Percentiles rank a stretch among this genome's conserved stretches.
These are phyloP conservation scores for Ophion ellenae DNA, from an alignment of 2,888 invertebrate genomes.

Conservation along the genomic window DNA sequence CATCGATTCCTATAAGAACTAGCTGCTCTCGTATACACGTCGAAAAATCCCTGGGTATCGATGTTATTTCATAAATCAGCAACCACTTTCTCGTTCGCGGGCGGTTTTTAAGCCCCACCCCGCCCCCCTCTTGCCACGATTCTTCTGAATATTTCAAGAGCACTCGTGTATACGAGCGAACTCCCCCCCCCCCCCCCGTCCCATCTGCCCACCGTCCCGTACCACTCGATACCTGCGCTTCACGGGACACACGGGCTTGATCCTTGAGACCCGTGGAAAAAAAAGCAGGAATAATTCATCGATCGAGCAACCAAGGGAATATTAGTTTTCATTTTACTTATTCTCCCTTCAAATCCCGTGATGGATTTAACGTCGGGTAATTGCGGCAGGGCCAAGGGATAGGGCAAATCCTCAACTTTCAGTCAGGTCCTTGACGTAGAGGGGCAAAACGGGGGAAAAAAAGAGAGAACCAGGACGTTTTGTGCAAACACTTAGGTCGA, in stretches of 20 bases:
- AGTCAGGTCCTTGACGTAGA: too few relatives aligned
- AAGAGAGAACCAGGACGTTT: too few relatives aligned
- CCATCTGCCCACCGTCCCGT: neutral
- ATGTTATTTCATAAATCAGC: slow-evolving; percentile 60
- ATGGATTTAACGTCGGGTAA: neutral
- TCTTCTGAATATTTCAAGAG: slow-evolving; percentile 58
- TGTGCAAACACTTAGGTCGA: too few relatives aligned
- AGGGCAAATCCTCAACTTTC: too few relatives aligned
- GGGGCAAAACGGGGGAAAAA: too few relatives aligned
- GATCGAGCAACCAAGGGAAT: slow-evolving; percentile 13
- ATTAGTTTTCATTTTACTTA: slow-evolving; percentile 6
- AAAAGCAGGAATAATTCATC: slow-evolving; percentile 55
- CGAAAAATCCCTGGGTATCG: slow-evolving; percentile 41
- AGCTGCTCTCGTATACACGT: slow-evolving; percentile 25
- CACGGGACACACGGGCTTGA: slow-evolving; percentile 9
- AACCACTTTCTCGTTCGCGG: slow-evolving; percentile 35
- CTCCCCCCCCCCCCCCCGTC: neutral
- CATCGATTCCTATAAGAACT: slow-evolving; percentile 51
- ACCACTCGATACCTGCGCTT: neutral
- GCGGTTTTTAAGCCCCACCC: neutral
- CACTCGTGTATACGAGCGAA: slow-evolving; percentile 38
- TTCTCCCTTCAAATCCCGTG: neutral
- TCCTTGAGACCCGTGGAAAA: slow-evolving; percentile 36
- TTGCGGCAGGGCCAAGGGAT: neutral
- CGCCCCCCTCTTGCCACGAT: neutral